Conservation (phyloP, 2,113 vertebrate species). For the Antechinus flavipes region DNA sequence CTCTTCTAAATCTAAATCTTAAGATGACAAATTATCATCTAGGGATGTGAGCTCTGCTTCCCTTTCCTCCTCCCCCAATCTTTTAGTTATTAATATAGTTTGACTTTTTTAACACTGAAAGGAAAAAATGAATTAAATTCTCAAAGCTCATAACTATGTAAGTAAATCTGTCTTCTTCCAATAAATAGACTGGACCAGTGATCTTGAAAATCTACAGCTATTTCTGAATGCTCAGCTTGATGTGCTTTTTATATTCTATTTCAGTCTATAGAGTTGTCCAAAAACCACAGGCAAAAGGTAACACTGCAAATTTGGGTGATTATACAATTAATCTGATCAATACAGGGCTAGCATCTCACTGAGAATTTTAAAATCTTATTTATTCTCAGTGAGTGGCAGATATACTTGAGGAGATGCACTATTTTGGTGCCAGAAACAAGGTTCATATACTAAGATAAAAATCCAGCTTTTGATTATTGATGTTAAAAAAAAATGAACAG, state of each 20-base stretch:
- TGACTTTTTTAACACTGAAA: neutral
- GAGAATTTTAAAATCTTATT: neutral
- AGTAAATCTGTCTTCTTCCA: slow-evolving; percentile 6
- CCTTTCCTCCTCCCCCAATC: neutral
- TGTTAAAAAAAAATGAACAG: neutral
- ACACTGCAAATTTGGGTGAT: neutral
- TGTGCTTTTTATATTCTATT: neutral
- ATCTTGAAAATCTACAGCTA: slow-evolving; percentile 1
- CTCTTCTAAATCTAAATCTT: neutral
- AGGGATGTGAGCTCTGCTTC: neutral
- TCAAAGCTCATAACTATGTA: neutral
- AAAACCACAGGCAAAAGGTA: neutral
- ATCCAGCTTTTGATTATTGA: neutral
- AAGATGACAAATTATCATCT: neutral
- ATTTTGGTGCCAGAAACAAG: neutral
- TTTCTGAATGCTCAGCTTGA: slow-evolving; percentile 3
- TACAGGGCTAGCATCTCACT: neutral
- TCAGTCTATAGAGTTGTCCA: neutral
- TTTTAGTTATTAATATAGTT: neutral
- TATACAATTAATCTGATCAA: neutral
- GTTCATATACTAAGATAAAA: neutral
- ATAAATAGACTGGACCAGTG: slow-evolving; percentile 10
- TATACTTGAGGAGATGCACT: neutral
- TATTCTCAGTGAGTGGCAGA: neutral
- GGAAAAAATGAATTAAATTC: slow-evolving; percentile 11